A percentile compares a stretch with the other conserved stretches of the same genome.
Evolutionary conservation across 2,113 vertebrate species (phyloP).

Genomic region (Oostethus manadensis): DNA sequence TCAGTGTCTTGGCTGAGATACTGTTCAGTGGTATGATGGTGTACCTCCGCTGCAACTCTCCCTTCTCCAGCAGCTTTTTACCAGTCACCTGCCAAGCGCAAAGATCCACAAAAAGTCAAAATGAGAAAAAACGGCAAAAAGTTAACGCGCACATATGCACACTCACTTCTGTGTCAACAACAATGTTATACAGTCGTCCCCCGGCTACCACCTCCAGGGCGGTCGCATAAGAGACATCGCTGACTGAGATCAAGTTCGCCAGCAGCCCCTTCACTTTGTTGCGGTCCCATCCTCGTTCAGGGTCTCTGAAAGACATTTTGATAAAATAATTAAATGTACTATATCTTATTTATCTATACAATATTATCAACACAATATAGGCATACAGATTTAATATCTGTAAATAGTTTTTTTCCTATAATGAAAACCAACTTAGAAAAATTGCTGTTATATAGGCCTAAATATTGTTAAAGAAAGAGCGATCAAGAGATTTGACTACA

Average conservation of each 20-base stretch:
- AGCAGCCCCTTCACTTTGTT: conserved; percentile 84
- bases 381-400: too few relatives aligned
- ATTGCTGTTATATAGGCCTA: too few relatives aligned
- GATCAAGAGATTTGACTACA: too few relatives aligned
- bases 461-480: too few relatives aligned
- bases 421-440: too few relatives aligned
- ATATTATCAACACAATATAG: too few relatives aligned
- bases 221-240: conserved; percentile 77
- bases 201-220: conserved; percentile 88
- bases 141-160: background rate
- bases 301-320: conserved; percentile 68
- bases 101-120: conserved; percentile 3
- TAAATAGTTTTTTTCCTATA: too few relatives aligned
- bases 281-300: conserved; percentile 83
- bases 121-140: background rate
- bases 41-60: conserved; percentile 82
- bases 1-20: conserved; percentile 81
- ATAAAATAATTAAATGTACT: too few relatives aligned
- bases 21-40: conserved; percentile 96
- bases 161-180: conserved; percentile 92
- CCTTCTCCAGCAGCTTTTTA: conserved; percentile 88
- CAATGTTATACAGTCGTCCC: conserved; percentile 86
- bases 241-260: conserved; percentile 80
- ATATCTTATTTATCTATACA: too few relatives aligned
- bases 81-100: conserved; percentile 78